Conservation (phyloP, 2,797 vertebrate species). For the Astyanax mexicanus region DNA sequence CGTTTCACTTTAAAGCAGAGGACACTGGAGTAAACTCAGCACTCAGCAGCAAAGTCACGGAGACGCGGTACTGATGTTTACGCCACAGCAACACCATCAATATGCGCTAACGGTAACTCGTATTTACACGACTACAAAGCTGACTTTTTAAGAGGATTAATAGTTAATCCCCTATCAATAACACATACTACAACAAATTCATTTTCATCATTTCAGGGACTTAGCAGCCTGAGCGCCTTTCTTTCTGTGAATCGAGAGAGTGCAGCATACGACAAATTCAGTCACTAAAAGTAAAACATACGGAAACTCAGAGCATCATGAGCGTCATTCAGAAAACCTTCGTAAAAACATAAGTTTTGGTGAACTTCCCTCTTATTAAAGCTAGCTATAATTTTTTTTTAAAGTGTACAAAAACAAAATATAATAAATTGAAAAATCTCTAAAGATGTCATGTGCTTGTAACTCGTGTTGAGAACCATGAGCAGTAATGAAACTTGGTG, state of each 20-base stretch:
- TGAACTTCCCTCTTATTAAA: too few relatives aligned
- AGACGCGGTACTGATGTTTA: constrained; percentile 17
- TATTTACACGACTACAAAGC: constrained; percentile 49
- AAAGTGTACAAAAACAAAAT: too few relatives aligned
- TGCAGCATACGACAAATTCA: not conserved
- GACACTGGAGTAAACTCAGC: not conserved
- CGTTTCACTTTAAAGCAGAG: constrained; percentile 3
- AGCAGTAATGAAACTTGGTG: too few relatives aligned
- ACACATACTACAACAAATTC: constrained; percentile 57
- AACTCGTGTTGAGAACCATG: too few relatives aligned
- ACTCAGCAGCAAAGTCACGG: not conserved
- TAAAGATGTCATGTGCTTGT: too few relatives aligned
- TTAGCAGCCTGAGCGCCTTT: not conserved
- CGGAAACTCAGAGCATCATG: not conserved
- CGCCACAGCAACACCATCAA: constrained; percentile 12
- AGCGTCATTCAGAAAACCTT: too few relatives aligned
- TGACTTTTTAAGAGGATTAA: constrained; percentile 66
- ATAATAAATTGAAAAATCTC: too few relatives aligned
- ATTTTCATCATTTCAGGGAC: constrained; percentile 56
- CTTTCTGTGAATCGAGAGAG: constrained; percentile 9
- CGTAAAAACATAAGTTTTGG: too few relatives aligned
- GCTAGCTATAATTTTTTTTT: too few relatives aligned
- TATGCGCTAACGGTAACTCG: constrained; percentile 17
- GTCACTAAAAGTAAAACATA: not conserved
- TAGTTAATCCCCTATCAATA: constrained; percentile 62